Evolutionary conservation across 2,113 vertebrate species (phyloP).

Genomic region (Xiphophorus couchianus): DNA sequence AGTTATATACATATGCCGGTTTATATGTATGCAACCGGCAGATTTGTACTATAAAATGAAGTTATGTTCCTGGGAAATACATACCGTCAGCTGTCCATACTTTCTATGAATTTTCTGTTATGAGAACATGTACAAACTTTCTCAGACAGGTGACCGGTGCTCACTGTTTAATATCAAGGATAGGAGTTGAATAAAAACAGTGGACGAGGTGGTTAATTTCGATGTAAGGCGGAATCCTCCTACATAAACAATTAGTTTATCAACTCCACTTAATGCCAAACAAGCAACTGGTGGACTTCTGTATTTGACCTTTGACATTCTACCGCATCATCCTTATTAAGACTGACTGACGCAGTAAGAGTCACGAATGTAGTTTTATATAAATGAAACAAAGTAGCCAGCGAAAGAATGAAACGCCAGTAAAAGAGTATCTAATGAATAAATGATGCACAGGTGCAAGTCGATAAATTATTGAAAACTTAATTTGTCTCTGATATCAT

Average conservation of each 20-base stretch:
- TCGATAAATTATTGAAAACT: too few species aligned
- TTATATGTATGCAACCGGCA: too few species aligned
- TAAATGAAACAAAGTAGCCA: not conserved
- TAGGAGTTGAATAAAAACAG: constrained; percentile 30
- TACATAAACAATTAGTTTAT: constrained; percentile 48
- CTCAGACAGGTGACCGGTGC: not conserved
- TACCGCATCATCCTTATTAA: constrained; percentile 26
- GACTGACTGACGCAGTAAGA: not conserved
- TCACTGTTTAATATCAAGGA: constrained; percentile 13
- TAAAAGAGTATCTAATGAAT: not conserved
- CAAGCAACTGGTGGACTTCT: not conserved
- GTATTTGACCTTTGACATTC: constrained; percentile 16
- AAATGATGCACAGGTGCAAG: too few species aligned
- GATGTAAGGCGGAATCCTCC: constrained; percentile 23
- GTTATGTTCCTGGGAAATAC: too few species aligned
- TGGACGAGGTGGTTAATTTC: constrained; percentile 54
- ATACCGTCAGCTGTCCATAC: not conserved
- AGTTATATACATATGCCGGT: too few species aligned
- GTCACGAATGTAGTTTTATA: not conserved
- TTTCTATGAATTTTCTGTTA: not conserved
- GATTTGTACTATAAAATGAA: too few species aligned
- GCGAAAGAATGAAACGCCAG: not conserved
- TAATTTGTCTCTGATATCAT: too few species aligned
- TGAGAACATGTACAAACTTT: not conserved
- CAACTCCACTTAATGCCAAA: constrained; percentile 36